Conservation (phyloP, 2,888 invertebrate species). For the Acronicta psi region DNA sequence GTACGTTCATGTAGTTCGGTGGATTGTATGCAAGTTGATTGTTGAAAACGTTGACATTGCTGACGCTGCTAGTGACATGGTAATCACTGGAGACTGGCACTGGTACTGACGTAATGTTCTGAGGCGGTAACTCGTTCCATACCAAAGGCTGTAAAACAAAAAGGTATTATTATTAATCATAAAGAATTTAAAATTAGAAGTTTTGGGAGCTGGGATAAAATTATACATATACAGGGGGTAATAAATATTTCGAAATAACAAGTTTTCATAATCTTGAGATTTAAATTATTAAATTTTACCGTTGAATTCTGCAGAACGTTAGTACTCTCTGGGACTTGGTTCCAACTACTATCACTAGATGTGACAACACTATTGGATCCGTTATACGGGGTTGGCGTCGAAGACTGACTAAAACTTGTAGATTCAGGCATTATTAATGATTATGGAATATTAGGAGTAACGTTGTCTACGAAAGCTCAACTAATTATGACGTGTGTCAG, state of each 20-base stretch:
- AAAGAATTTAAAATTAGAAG: neutral
- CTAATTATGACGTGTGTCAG: constrained; percentile 60
- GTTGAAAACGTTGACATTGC: constrained; percentile 35
- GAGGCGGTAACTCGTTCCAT: constrained; percentile 56
- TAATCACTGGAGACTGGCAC: constrained; percentile 37
- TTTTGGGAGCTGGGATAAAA: neutral
- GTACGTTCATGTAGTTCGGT: constrained; percentile 44
- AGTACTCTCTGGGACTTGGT: constrained; percentile 45
- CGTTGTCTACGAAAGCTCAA: constrained; percentile 63
- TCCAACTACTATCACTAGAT: constrained; percentile 61
- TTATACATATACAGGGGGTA: neutral
- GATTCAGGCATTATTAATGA: constrained; percentile 51
- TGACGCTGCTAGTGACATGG: constrained; percentile 43
- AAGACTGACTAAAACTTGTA: constrained; percentile 32
- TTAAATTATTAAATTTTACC: constrained; percentile 54
- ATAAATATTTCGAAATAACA: neutral
- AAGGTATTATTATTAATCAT: constrained; percentile 8
- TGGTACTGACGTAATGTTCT: constrained; percentile 34
- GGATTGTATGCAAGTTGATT: constrained; percentile 31
- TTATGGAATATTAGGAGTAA: constrained; percentile 25
- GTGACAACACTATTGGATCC: constrained; percentile 19
- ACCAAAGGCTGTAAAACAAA: constrained; percentile 57
- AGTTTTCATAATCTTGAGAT: neutral
- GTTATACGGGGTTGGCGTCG: constrained; percentile 24
- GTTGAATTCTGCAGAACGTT: constrained; percentile 47